Percentiles rank a stretch among this genome's conserved stretches.
These are phyloP conservation scores for Orthosia gothica DNA, from an alignment of 2,888 invertebrate genomes.

Conservation along the genomic window DNA sequence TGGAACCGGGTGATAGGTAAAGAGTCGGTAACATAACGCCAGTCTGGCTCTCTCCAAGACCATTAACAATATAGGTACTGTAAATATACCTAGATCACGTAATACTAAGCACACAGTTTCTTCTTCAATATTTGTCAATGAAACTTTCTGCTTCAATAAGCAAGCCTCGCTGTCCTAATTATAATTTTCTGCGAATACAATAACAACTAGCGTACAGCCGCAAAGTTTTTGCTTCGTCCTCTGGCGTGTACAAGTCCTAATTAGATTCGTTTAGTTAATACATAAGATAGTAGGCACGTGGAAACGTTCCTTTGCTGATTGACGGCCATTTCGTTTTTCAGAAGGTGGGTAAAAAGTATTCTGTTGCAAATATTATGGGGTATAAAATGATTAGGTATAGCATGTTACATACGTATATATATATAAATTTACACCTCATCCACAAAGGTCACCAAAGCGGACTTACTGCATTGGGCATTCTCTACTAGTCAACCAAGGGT, in stretches of 20 bases:
- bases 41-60: neutral
- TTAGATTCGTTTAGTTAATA: conserved; percentile 48
- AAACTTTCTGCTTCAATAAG: conserved; percentile 22
- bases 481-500: no score
- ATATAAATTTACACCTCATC: no score
- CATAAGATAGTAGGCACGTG: conserved; percentile 17
- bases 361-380: neutral
- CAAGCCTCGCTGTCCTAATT: conserved; percentile 38
- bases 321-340: conserved; percentile 9
- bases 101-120: conserved; percentile 4
- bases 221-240: conserved; percentile 51
- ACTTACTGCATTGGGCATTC: no score
- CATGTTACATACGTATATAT: no score
- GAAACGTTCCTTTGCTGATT: conserved; percentile 2
- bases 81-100: neutral
- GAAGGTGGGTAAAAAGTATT: neutral
- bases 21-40: neutral
- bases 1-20: no score
- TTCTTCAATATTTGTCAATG: conserved; percentile 24
- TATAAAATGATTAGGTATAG: neutral
- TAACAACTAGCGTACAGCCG: conserved; percentile 17
- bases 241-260: conserved; percentile 49
- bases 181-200: conserved; percentile 44
- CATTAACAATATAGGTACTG: neutral
- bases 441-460: no score